Evolutionary conservation across 2,797 vertebrate genomes (phyloP).

Genomic region (Notamacropus eugenii): DNA sequence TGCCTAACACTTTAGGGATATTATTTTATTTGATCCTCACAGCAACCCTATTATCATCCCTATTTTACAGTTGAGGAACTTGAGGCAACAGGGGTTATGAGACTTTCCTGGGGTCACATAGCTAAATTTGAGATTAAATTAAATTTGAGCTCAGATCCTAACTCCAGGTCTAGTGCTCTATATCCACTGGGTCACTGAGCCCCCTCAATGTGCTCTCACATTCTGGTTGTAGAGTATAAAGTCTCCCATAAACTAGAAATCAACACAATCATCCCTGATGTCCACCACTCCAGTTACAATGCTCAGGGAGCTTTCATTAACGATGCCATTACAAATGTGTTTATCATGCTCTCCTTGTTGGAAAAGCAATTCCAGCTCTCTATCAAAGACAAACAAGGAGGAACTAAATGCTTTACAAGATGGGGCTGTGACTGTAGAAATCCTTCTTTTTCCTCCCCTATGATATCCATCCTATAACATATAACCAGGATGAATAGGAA

Average conservation of each 20-base stretch:
- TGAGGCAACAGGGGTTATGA: neutral
- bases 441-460: neutral
- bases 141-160: neutral
- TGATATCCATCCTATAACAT: neutral
- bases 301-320: neutral
- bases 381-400: neutral
- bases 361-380: neutral
- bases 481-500: neutral
- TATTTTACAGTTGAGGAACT: neutral
- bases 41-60: neutral
- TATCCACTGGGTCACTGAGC: neutral
- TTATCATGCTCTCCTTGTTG: neutral
- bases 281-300: neutral
- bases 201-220: neutral
- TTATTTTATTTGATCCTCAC: neutral
- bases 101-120: neutral
- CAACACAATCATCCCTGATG: neutral
- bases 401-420: neutral
- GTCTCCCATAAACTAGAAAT: neutral
- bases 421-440: neutral
- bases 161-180: neutral
- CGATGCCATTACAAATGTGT: neutral
- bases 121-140: neutral
- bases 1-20: neutral
- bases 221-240: neutral